phyloP scores from a whole-genome alignment of 23 tunicate species.

The Phallusia fumigata region DNA sequence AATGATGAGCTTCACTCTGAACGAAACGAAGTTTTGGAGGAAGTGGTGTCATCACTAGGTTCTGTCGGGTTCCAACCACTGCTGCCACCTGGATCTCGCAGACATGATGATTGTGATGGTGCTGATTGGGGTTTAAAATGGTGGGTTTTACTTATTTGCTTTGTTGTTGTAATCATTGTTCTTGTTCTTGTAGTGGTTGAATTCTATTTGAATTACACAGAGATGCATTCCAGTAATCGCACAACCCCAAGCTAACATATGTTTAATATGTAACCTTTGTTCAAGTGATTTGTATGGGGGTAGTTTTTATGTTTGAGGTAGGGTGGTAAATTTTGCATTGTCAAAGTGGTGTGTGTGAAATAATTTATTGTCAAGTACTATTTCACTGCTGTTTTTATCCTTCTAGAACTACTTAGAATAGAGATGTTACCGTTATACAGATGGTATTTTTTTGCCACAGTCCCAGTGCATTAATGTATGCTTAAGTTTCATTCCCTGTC shows the following conservation, averaged over 20 bases:
- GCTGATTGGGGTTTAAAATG: constrained; percentile 83
- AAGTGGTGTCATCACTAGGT: constrained; percentile 82
- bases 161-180: constrained; percentile 44
- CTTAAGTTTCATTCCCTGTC: not conserved
- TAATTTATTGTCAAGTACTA: too few species aligned
- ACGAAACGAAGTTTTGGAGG: constrained; percentile 67
- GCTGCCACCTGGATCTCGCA: constrained; percentile 36
- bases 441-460: too few species aligned
- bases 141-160: constrained; percentile 69
- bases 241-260: not conserved
- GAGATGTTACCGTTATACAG: too few species aligned
- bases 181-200: constrained; percentile 23
- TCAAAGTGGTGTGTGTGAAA: too few species aligned
- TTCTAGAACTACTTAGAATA: too few species aligned
- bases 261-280: not conserved
- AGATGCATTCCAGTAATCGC: not conserved
- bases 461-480: too few species aligned
- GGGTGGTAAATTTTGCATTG: too few species aligned
- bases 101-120: constrained; percentile 62
- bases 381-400: too few species aligned
- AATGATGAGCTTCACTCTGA: constrained; percentile 53
- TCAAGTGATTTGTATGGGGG: not conserved
- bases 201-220: not conserved
- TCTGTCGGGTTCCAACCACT: constrained; percentile 79
- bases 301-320: too few species aligned